phyloP scores from a whole-genome alignment of 1,140 invertebrate species.

The Leguminivora glycinivorella region DNA sequence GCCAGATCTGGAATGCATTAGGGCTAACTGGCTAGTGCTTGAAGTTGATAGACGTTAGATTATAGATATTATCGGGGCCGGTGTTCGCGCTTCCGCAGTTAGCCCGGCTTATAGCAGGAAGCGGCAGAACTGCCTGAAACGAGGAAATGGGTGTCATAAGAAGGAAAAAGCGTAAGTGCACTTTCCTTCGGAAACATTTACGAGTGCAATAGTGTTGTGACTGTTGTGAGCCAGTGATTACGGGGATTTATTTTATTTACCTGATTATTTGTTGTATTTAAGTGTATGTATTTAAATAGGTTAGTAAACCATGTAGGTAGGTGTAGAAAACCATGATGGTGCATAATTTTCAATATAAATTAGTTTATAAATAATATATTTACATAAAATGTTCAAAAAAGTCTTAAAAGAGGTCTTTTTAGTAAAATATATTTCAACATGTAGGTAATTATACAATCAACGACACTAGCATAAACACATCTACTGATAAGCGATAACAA shows the following conservation, averaged over 20 bases:
- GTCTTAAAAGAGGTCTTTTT: no score
- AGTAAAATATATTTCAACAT: no score
- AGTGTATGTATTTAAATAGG: no score
- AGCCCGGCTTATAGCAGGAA: constrained; percentile 45
- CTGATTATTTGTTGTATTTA: background rate
- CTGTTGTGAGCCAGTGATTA: background rate
- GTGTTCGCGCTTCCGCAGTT: constrained; percentile 40
- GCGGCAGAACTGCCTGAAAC: constrained; percentile 43
- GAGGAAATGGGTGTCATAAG: constrained; percentile 71
- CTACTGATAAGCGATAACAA: no score
- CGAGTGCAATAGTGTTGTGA: background rate
- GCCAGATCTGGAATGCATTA: constrained; percentile 62
- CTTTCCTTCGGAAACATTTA: constrained; percentile 34
- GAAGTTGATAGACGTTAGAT: constrained; percentile 56
- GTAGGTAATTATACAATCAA: no score
- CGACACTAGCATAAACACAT: no score
- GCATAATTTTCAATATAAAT: no score
- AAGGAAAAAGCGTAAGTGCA: constrained; percentile 73
- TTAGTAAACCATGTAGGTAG: no score
- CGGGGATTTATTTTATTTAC: background rate
- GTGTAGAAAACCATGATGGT: no score
- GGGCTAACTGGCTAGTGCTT: constrained; percentile 47
- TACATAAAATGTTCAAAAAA: no score
- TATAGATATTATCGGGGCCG: constrained; percentile 41
- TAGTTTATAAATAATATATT: no score